phyloP scores from a whole-genome alignment of 2,888 invertebrate species.

The Asteroscopus sphinx region DNA sequence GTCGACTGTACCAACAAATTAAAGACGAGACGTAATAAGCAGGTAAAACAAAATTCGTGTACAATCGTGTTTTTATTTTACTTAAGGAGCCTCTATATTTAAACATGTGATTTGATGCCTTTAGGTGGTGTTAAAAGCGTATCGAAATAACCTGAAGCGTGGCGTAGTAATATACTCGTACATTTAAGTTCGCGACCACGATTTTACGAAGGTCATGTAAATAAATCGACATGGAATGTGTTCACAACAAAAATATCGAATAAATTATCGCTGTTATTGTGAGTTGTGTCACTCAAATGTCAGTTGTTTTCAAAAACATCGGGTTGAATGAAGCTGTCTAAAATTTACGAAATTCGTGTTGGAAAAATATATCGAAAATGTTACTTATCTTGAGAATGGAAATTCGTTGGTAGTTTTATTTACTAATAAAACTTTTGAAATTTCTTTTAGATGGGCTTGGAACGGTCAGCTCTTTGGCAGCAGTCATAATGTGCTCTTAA shows the following conservation, averaged over 20 bases:
- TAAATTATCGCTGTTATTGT: constrained; percentile 43
- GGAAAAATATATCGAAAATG: constrained; percentile 11
- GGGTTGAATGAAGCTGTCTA: constrained; percentile 10
- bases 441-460: constrained; percentile 10
- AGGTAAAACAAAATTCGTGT: constrained; percentile 5
- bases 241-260: constrained; percentile 33
- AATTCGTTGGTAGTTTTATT: constrained; percentile 3
- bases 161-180: constrained; percentile 38
- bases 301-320: constrained; percentile 18
- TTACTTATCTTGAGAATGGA: not conserved
- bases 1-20: constrained; percentile 25
- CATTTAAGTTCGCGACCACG: constrained; percentile 38
- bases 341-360: constrained; percentile 3
- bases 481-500: constrained; percentile 11
- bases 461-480: not conserved
- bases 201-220: constrained; percentile 54
- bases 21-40: constrained; percentile 9
- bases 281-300: constrained; percentile 39
- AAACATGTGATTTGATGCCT: constrained; percentile 64
- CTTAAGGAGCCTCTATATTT: constrained; percentile 51
- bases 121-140: constrained; percentile 62
- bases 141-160: constrained; percentile 49
- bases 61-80: constrained; percentile 23
- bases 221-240: constrained; percentile 39
- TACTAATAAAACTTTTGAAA: constrained; percentile 4